phyloP scores from a whole-genome alignment of 2,797 vertebrate genomes.

The Hafferia zeledoni region DNA sequence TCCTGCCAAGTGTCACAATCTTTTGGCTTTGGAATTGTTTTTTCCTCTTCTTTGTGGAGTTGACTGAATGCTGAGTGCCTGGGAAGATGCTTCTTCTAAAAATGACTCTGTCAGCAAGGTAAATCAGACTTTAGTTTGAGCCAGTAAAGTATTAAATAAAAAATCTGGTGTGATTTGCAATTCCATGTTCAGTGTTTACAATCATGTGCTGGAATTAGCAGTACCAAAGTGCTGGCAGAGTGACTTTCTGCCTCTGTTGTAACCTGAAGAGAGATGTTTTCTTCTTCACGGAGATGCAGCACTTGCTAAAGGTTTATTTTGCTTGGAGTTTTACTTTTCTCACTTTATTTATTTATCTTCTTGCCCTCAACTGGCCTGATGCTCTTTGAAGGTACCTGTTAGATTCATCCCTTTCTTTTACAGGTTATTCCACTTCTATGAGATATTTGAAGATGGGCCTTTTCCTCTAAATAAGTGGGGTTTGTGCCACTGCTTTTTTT shows the following conservation, averaged over 20 bases:
- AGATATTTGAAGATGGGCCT: neutral
- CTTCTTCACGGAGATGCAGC: neutral
- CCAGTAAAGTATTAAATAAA: neutral
- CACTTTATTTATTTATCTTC: neutral
- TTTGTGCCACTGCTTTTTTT: neutral
- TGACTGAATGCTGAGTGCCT: neutral
- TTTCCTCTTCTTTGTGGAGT: neutral
- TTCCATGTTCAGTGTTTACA: neutral
- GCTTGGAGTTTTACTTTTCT: neutral
- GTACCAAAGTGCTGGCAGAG: neutral
- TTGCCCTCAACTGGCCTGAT: neutral
- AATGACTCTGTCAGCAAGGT: neutral
- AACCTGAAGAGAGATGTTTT: neutral
- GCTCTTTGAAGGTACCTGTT: neutral
- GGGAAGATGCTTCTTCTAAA: neutral
- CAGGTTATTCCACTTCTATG: neutral
- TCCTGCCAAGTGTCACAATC: neutral
- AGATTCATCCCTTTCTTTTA: neutral
- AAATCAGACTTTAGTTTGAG: neutral
- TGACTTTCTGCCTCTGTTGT: neutral
- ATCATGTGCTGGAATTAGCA: neutral
- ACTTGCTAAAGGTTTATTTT: neutral
- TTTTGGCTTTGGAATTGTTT: neutral
- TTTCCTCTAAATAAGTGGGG: neutral
- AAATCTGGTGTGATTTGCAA: neutral